Conservation (phyloP, 2,888 invertebrate species). For the Metopia argyrocephala region DNA sequence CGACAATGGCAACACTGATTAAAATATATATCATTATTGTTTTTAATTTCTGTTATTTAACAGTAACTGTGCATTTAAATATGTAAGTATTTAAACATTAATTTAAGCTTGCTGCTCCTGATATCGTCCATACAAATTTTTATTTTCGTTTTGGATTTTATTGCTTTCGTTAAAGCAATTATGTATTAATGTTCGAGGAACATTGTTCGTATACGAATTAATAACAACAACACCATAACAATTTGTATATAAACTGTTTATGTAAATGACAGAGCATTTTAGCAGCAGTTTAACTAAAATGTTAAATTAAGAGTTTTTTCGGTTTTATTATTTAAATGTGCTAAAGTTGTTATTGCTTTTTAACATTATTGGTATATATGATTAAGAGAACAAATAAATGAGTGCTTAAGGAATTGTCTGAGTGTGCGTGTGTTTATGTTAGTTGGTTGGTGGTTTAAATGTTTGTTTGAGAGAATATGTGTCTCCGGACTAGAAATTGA, state of each 20-base stretch:
- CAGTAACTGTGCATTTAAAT: no score
- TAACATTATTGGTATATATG: constrained; percentile 12
- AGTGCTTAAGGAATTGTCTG: constrained; percentile 61
- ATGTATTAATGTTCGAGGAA: no score
- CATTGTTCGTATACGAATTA: constrained; percentile 20
- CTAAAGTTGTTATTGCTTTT: constrained; percentile 38
- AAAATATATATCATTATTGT: no score
- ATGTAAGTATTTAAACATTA: background rate
- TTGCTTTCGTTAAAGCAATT: constrained; percentile 33
- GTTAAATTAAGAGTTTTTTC: constrained; percentile 58
- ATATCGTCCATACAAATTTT: constrained; percentile 25
- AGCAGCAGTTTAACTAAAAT: constrained; percentile 47
- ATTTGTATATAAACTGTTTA: background rate
- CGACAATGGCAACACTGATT: no score
- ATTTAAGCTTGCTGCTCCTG: constrained; percentile 34
- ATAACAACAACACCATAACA: background rate
- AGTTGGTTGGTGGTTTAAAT: constrained; percentile 26
- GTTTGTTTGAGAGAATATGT: constrained; percentile 42
- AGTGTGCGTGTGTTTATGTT: constrained; percentile 64
- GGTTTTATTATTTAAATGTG: constrained; percentile 21
- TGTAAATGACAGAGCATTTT: constrained; percentile 5
- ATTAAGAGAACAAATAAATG: background rate
- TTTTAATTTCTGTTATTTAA: no score
- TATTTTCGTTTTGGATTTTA: constrained; percentile 30
- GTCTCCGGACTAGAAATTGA: constrained; percentile 72